Conservation (phyloP, 2,113 vertebrate species). For the Pimephales promelas region DNA sequence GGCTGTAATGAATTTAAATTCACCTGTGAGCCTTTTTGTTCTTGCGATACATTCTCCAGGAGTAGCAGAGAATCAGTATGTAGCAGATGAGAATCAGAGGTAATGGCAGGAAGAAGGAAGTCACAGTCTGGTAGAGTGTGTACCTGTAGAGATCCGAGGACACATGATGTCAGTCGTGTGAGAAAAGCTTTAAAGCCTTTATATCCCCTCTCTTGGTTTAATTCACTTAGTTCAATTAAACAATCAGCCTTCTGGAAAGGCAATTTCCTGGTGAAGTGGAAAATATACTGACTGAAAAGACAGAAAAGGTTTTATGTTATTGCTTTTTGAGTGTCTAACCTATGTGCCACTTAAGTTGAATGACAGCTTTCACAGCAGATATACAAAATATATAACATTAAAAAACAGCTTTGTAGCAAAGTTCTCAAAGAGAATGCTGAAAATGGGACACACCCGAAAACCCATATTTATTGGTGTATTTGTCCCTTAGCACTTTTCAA, state of each 20-base stretch:
- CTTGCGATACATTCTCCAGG: slow-evolving; percentile 67
- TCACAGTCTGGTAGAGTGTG: slow-evolving; percentile 68
- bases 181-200: background rate
- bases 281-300: background rate
- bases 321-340: background rate
- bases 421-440: background rate
- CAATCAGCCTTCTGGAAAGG: background rate
- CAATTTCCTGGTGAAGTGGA: background rate
- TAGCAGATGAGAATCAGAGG: slow-evolving; percentile 67
- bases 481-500: background rate
- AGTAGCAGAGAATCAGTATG: slow-evolving; percentile 73
- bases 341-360: background rate
- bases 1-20: slow-evolving; percentile 13
- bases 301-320: background rate
- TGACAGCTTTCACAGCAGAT: background rate
- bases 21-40: slow-evolving; percentile 71
- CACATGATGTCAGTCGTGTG: background rate
- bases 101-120: slow-evolving; percentile 74
- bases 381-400: background rate
- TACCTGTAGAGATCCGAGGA: slow-evolving; percentile 61
- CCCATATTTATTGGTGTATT: background rate
- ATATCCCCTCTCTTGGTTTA: background rate
- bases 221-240: background rate
- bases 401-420: background rate
- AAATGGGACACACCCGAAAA: background rate